phyloP scores from a whole-genome alignment of 2,113 vertebrate genomes.

The Coptodon bakossiorum region DNA sequence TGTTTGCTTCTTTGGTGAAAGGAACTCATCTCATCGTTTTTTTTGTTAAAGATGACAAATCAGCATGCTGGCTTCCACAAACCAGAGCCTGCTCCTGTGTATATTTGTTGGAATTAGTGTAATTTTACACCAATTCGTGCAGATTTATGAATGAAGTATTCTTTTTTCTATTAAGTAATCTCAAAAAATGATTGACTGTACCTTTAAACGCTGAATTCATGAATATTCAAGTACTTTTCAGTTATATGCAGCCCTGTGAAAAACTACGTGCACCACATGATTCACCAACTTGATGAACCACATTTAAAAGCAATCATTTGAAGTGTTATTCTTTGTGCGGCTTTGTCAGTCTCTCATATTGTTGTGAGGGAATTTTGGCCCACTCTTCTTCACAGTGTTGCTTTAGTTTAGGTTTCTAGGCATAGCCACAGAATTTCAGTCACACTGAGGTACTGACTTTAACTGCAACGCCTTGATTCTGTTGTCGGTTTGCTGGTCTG shows the following conservation, averaged over 20 bases:
- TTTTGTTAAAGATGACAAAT: neutral
- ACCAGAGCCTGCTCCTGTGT: neutral
- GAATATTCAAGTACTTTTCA: neutral
- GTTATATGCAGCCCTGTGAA: neutral
- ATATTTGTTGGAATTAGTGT: neutral
- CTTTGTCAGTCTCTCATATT: neutral
- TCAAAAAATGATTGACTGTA: neutral
- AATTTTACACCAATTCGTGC: neutral
- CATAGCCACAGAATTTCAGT: neutral
- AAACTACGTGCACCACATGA: fast-evolving
- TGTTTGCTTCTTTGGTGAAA: neutral
- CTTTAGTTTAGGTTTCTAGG: neutral
- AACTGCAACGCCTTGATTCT: neutral
- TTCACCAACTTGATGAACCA: neutral
- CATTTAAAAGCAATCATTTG: neutral
- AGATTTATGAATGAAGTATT: neutral
- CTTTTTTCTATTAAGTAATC: neutral
- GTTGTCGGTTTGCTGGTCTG: neutral
- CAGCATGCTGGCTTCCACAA: neutral
- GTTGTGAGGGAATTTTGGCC: neutral
- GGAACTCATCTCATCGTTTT: fast-evolving
- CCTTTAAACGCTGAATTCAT: neutral
- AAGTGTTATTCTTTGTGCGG: neutral
- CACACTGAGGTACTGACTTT: neutral
- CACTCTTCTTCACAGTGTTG: neutral